Base-by-base conservation (phyloP, 2,888 invertebrate genomes). In the Patella ulyssiponensis region DNA sequence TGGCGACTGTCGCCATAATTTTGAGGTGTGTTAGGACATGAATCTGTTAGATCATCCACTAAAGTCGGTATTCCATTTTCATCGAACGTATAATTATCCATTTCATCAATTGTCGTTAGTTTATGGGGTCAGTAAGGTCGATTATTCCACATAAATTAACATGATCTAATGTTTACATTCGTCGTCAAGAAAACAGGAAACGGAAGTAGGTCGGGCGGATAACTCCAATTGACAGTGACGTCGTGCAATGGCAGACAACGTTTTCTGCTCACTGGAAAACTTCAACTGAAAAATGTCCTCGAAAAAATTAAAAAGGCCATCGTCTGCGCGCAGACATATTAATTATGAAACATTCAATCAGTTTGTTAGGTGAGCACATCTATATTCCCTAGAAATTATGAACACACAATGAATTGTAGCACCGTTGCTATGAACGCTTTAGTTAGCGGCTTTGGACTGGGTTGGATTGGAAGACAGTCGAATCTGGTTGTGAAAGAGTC, bases 301-400 rank as follows among this genome's bases (percentile, higher is more conserved):
- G 15, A 78, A 71, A 71, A 83, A 77, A 27, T 74, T 79, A 12
- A 89, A 88, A 80, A 81, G 87, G 53, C 89, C 90, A n/a, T 89
- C 90, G 7, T 89, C 88, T 23, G 88, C 89, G 14, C 84, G 88
- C 72, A 84, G 89, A 78, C 85, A 87, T 75, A 88, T 90, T 11
- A 87, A 85, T 79, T 85, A 87, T 73, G 88, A 88, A 81, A 87
- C 85, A 73, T 89, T 88, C 83, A 86, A 84, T 72, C 82, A 86
- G 58, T 88, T 86, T 86, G 88, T 87, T 9, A 89, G 89, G 89
- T 89, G 84, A 33, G 20, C 56, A 5, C 9, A 56, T 1, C 15
- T 7, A 27, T 51, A 20, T 15, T 17, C 4, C 2, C 52, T 9
- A 44, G 51, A 9, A 20, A 51, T 20, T n/a, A 23, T 14, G 15